Base-by-base conservation (phyloP, 2,888 invertebrate species). In the Seira sanloemensis region DNA sequence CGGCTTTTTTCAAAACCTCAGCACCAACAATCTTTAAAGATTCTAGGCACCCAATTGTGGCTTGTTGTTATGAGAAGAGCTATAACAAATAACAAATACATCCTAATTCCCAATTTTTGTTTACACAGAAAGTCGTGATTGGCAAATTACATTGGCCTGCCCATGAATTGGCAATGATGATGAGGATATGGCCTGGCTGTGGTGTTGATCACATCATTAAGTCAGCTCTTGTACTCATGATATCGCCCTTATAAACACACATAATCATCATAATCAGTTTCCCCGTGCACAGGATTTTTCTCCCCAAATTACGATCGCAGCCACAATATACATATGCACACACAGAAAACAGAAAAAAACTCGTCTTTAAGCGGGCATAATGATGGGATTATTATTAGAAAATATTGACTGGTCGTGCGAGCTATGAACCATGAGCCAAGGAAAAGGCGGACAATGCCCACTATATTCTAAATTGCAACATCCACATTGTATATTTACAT, bases 111-210 rank as follows among this genome's bases (percentile, higher is more conserved):
- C n/a, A n/a, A n/a, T n/a, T 21, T 62, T 62, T 62, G 62, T 62
- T 62, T 62, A 62, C 62, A 62, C 62, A 62, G 78, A 21, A 27
- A 67, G 81, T 82, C 82, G 82, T 82, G 82, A 82, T 82, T 82
- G 77, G 50, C 82, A 82, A 82, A 82, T 82, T 82, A 82, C 65
- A 80, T 62, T 62, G 62, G 21, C n/a, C 19, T 62, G 65, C 65
- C 65, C 62, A 71, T 37, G 19, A 0, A 2, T 75, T 26, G 67
- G n/a, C 26, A 24, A 67, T 67, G n/a, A n/a, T n/a, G n/a, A n/a
- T n/a, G n/a, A n/a, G n/a, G n/a, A n/a, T n/a, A 26, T 24, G 26
- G 24, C 26, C 16, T 67, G 16, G 67, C 26, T 26, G 67, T 46
- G 46, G 12, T 67, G 67, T 67, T 67, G 67, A 67, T 26, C 25